A percentile compares a stretch with the other conserved stretches of the same genome.
These are phyloP conservation scores for Protophormia terraenovae DNA, from an alignment of 2,888 invertebrate species.

Conservation along the genomic window DNA sequence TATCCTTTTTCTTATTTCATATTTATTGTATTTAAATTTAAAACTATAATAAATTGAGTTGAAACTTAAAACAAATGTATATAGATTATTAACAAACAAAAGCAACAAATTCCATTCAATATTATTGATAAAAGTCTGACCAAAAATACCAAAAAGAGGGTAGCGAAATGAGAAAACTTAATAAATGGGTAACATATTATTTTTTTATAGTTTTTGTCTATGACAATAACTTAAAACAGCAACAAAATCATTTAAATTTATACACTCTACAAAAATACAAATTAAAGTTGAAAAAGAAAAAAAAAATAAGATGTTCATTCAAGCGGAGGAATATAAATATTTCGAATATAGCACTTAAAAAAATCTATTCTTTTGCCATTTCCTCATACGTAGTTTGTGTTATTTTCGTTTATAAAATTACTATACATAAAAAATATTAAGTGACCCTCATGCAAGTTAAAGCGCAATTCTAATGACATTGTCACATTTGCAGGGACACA, in stretches of 20 bases:
- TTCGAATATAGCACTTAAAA: no score
- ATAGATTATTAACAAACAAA: neutral
- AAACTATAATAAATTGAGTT: neutral
- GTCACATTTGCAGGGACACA: no score
- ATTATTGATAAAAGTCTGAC: conserved; percentile 4
- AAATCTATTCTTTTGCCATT: no score
- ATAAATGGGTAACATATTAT: conserved; percentile 8
- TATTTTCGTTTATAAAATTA: no score
- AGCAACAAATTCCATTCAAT: neutral
- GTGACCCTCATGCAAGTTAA: no score
- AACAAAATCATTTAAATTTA: neutral
- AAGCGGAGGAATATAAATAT: no score
- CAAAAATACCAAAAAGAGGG: neutral
- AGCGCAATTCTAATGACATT: no score
- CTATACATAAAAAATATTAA: no score
- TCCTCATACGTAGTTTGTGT: no score
- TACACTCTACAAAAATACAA: neutral
- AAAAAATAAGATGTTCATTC: no score
- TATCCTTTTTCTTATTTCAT: neutral
- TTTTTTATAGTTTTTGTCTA: conserved; percentile 22
- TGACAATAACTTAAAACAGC: conserved; percentile 10
- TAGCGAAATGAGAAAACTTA: neutral
- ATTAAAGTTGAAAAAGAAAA: no score
- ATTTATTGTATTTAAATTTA: neutral
- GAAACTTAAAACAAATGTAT: conserved; percentile 18